Base-by-base conservation (phyloP, 2,797 vertebrate genomes). In the Clarias fuscus region DNA sequence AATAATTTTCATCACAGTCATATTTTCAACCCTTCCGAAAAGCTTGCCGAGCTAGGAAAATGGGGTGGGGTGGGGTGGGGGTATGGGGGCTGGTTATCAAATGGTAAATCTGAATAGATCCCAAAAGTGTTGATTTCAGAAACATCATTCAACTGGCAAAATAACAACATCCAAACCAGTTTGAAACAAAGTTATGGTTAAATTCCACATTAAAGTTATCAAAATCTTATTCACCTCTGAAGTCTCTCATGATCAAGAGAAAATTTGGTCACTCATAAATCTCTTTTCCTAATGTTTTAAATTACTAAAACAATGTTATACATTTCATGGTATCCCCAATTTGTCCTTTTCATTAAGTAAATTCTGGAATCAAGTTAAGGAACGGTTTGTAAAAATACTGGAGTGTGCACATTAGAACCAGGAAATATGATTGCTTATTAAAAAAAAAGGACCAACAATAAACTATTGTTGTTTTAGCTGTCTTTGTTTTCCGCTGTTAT, bases 1-100 rank as follows among this genome's bases (percentile, higher is more conserved):
- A 81, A 65, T 62, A 78, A 56, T 53, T 43, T 73, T 20, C 13
- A 67, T 73, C 33, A 40, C 61, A 82, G 30, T 70, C 71, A 81
- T 68, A 30, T 58, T 33, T 80, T 80, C 40, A 70, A 68, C 40
- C 58, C 20, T 71, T 70, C 61, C 40, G 53, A 17, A 7, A 17
- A 56, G 65, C 17, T 33, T 53, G n/a, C 33, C 3, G 0, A 22
- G 18, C 30, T 59, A 22, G 18, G 18, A 30, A 30, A 13, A 15
- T 30, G n/a, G 37, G 6, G 61, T 1, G 43, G 7, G 7, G 37
- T 4, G 3, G 37, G 11, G 3, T 6, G 61, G 7, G 33, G 33
- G 59, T 43, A 43, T n/a, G n/a, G 43, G 24, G 70, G 37, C 18
- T 37, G 5, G 20, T 4, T 14, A 78, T 61, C 17, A 43, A 6